Evolutionary conservation across 1,140 invertebrate species (phyloP), one percentile per base, ranked within the genome.

Genomic region (Drosophila nikananu): DNA sequence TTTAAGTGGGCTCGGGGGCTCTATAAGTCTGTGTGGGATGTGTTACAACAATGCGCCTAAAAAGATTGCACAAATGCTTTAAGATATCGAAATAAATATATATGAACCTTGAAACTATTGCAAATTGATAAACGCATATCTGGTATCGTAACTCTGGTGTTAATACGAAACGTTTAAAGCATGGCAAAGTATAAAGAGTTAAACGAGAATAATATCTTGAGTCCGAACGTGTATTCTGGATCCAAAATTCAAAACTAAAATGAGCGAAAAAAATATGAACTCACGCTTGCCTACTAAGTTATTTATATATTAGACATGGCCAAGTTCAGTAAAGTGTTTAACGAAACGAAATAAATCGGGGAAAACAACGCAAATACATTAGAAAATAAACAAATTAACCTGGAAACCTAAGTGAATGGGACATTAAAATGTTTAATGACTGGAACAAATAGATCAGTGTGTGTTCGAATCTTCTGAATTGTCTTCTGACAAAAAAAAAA

Each of bases 101-200:
- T 58, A 78, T 57, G 39, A 84, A 73, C 60, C 73, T 78, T 81
- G 62, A 90, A 90, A 90, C 78, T 81, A 86, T 80, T 74, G 78
- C 61, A 87, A 87, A 75, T 74, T 77, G 49, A 68, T 55, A 80
- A 83, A 89, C 80, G 80, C 65, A 83, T 71, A 79, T 81, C 72
- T 81, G 61, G 54, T 59, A 67, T 77, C 39, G 73, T 78, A 89
- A 61, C 62, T 84, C 64, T 89, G 58, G 64, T 89, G 64, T 90
- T 81, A 90, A 86, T 81, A 78, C 70, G 58, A 66, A 90, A 90
- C 74, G 71, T 79, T 76, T 55, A 86, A 86, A 90, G 84, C 84
- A 90, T 73, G 63, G 84, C 86, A 90, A 89, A 77, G 67, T 63
- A 86, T 74, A 64, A 73, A 51, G 65, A 61, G 54, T 61, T 21